These are phyloP conservation scores for Hylyphantes graminicola DNA, from an alignment of 1,140 invertebrate genomes.

Conservation along the genomic window DNA sequence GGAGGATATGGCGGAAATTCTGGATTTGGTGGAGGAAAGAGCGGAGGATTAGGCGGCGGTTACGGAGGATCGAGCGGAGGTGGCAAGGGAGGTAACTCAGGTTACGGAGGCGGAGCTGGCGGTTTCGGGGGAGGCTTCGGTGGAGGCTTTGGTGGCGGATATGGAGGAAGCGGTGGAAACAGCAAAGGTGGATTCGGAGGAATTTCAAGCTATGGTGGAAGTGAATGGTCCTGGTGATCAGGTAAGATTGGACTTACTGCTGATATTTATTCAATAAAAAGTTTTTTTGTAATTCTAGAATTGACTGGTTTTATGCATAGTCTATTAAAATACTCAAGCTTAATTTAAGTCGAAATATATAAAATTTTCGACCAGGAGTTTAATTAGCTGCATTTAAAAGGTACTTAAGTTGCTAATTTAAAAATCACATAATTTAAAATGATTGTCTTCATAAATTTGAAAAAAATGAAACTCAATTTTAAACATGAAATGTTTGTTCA, in stretches of 20 bases:
- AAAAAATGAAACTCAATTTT: too few relatives aligned
- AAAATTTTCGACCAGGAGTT: too few relatives aligned
- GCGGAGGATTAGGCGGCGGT: background rate
- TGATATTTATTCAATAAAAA: too few relatives aligned
- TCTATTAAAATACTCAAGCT: too few relatives aligned
- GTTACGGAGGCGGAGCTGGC: background rate
- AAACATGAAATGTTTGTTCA: too few relatives aligned
- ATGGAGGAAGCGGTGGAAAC: slow-evolving; percentile 35
- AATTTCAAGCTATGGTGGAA: slow-evolving; percentile 44
- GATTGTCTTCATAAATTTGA: too few relatives aligned
- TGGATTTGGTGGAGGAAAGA: slow-evolving; percentile 24
- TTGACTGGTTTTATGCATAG: too few relatives aligned
- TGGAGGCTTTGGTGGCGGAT: slow-evolving; percentile 17
- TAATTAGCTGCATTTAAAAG: too few relatives aligned
- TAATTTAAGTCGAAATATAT: too few relatives aligned
- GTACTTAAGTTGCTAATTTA: too few relatives aligned
- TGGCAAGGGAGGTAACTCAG: slow-evolving; percentile 5
- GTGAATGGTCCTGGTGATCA: slow-evolving; percentile 52
- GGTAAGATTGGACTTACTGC: background rate
- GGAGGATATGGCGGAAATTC: slow-evolving; percentile 34
- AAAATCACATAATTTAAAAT: too few relatives aligned
- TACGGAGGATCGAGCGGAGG: background rate
- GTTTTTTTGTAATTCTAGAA: too few relatives aligned
- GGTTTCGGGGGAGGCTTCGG: slow-evolving; percentile 33
- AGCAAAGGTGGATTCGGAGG: slow-evolving; percentile 29